Evolutionary conservation across 2,113 vertebrate genomes (phyloP), one percentile per base, ranked within the genome.

Genomic region (Laterallus jamaicensis): DNA sequence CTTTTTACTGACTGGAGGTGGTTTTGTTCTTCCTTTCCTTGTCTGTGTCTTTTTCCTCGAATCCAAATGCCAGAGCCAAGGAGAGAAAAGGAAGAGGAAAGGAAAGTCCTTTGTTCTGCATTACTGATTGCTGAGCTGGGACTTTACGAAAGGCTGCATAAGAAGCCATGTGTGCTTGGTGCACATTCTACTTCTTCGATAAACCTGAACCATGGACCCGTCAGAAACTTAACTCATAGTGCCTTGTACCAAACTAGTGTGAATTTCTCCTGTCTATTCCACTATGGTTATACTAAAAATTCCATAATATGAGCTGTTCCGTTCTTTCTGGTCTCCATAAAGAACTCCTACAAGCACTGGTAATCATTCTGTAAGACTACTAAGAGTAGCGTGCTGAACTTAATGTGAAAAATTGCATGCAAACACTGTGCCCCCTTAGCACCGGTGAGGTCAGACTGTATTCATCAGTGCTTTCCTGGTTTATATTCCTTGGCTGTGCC

Each of bases 21-120:
- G 12, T 32, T 96, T 96, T 86, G 24, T 92, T 79, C 59, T 64
- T 90, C 16, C 62, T 71, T 94, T 82, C 40, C 39, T 76, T 85
- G 56, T 68, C 58, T 40, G 1, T 67, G 67, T 75, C 39, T 89
- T 55, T 68, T 71, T 60, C 28, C 22, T 87, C 60, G 58, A 85
- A 87, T 79, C 26, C 56, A 60, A 85, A 15, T 59, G n/a, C 39
- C 0, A 0, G 52, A 82, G 35, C 37, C 5, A 6, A 75, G 37
- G 47, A 68, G 58, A 35, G 59, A 59, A 67, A 60, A 68, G 56
- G 17, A 60, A 31, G 37, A 55, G 24, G 26, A 80, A 54, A 64
- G 35, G 47, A 82, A 70, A 84, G 5, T 86, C 71, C n/a, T n/a
- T n/a, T n/a, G n/a, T n/a, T n/a, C n/a, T 66, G 39, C 1, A 3